Conservation (phyloP, 2,113 vertebrate genomes). For the Pyrgilauda ruficollis region DNA sequence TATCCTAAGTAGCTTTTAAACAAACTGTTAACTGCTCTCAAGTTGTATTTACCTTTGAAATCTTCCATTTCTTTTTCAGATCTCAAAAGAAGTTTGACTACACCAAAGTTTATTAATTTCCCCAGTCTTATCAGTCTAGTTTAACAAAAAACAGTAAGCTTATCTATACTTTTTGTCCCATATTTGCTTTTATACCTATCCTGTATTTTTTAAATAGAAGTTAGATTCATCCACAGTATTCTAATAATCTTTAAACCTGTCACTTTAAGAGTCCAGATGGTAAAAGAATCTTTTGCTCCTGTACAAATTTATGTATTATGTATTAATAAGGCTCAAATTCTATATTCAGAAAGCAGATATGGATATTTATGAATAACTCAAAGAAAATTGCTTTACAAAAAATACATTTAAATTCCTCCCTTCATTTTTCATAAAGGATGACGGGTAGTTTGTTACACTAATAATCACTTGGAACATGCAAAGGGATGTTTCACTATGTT, state of each 20-base stretch:
- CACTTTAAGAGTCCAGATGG: background rate
- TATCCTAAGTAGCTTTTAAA: background rate
- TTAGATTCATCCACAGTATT: background rate
- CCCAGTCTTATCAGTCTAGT: background rate
- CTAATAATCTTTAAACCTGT: background rate
- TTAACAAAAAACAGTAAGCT: background rate
- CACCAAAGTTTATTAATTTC: background rate
- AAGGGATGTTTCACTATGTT: background rate
- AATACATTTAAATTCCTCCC: background rate
- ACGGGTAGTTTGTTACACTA: background rate
- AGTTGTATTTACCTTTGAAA: background rate
- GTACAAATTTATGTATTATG: background rate
- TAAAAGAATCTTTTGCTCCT: background rate
- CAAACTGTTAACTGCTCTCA: background rate
- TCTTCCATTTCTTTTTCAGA: background rate
- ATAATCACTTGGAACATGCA: background rate
- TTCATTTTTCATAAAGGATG: background rate
- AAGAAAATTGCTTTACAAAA: background rate
- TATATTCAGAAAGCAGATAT: background rate
- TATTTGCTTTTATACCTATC: background rate
- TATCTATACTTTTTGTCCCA: background rate
- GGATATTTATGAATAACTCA: slow-evolving; percentile 3
- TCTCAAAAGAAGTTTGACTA: background rate
- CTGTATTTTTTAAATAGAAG: background rate
- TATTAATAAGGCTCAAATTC: slow-evolving; percentile 17